Conservation (phyloP, 1,140 invertebrate species). For the Tetraneura akinire region DNA sequence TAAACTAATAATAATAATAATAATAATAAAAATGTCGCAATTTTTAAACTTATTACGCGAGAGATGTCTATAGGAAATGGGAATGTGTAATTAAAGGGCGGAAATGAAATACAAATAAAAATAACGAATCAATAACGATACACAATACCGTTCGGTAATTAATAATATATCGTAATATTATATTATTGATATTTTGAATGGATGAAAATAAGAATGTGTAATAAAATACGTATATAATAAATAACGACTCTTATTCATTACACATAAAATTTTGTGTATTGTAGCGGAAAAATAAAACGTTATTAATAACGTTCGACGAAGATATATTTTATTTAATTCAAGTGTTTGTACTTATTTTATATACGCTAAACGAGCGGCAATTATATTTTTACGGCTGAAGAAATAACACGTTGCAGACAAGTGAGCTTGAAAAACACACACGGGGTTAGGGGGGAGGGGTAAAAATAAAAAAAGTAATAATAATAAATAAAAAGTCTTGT, state of each 20-base stretch:
- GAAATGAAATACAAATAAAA: too few species aligned
- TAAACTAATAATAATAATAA: too few species aligned
- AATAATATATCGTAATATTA: too few species aligned
- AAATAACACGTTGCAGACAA: constrained; percentile 38
- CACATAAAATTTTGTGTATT: not conserved
- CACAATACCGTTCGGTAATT: too few species aligned
- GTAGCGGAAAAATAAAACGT: not conserved
- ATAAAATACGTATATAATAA: constrained; percentile 11
- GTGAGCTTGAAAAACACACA: not conserved
- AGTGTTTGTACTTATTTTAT: not conserved
- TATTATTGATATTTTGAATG: not conserved
- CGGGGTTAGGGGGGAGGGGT: not conserved
- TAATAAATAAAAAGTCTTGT: constrained; percentile 18
- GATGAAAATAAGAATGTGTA: not conserved
- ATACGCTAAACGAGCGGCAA: constrained; percentile 31
- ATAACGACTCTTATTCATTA: not conserved
- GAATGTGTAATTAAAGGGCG: too few species aligned
- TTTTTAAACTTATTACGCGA: too few species aligned
- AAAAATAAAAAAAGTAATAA: too few species aligned
- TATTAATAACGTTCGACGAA: constrained; percentile 3
- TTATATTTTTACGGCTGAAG: constrained; percentile 50
- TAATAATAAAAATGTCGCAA: too few species aligned
- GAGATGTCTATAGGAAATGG: too few species aligned
- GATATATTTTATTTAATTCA: not conserved
- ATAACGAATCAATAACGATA: not conserved